A percentile compares a stretch with the other conserved stretches of the same genome.
Evolutionary conservation across 2,113 vertebrate species (phyloP).

Genomic region (Brienomyrus longianalis): DNA sequence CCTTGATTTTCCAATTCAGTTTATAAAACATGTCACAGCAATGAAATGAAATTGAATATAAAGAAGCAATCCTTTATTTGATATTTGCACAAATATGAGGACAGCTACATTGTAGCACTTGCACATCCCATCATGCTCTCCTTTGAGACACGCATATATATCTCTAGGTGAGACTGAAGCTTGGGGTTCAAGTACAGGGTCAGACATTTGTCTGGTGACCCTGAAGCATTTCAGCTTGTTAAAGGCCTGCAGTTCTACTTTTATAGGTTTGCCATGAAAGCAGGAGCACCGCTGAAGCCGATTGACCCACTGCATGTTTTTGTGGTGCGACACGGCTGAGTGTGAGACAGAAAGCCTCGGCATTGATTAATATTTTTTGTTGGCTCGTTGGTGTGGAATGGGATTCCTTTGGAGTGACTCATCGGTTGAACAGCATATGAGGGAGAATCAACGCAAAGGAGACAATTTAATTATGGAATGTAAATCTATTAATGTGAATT

Average conservation of each 20-base stretch:
- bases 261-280: background rate
- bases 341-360: background rate
- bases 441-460: background rate
- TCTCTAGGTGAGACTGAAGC: background rate
- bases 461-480: background rate
- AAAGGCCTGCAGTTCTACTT: background rate
- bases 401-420: background rate
- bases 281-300: background rate
- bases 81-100: background rate
- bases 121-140: background rate
- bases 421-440: background rate
- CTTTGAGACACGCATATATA: background rate
- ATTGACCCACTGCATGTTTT: background rate
- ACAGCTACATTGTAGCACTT: background rate
- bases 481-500: background rate
- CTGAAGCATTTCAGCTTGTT: background rate
- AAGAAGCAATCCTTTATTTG: background rate
- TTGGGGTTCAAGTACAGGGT: background rate
- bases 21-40: background rate
- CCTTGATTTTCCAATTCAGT: background rate
- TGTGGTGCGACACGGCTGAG: background rate
- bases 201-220: background rate
- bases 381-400: background rate
- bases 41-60: background rate
- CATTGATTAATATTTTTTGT: background rate